Base-by-base conservation (phyloP, 2,797 vertebrate species). In the Pseudochirops corinnae region DNA sequence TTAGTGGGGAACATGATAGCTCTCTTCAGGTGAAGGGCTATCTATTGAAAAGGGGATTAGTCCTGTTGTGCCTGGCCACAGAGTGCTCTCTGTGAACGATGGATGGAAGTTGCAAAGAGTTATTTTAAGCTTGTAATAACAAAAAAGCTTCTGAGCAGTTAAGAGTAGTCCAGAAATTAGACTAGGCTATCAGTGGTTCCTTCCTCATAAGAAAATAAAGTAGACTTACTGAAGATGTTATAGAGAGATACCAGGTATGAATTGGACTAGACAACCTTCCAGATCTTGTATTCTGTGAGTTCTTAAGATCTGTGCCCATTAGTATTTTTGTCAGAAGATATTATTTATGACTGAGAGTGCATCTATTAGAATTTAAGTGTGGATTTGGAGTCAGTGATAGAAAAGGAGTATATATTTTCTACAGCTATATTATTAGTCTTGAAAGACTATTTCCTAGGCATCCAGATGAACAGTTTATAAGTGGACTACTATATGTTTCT, bases 401-500 rank as follows among this genome's bases (percentile, higher is more conserved):
- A 90, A 90, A 50, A 55, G 46, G 26, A 82, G 1, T 18, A 90
- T 94, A 26, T 58, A 67, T 57, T 91, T 95, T 93, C 93, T 56
- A 33, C 6, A 93, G 58, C 74, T n/a, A 31, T 11, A 28, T 55
- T 94, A 16, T 93, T 94, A 95, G 56, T 29, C 93, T 95, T 95
- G 92, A 16, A 95, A 46, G 91, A 97, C 67, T 93, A 96, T 94
- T 96, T 96, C 29, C 0, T 91, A 29, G 28, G 26, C 18, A 82
- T 94, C 2, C 57, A 39, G 93, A 92, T 39, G 16, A 58, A 93
- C 92, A 91, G 39, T 87, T 93, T 62, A 56, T 93, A 55, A 46
- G 29, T 93, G 92, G 39, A n/a, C 7, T 91, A 67, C 93, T 90
- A 93, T 94, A 39, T 53, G 29, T 92, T 96, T 94, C 50, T 96